Base-by-base conservation (phyloP, 2,888 invertebrate genomes). In the Pyrocoelia pectoralis region DNA sequence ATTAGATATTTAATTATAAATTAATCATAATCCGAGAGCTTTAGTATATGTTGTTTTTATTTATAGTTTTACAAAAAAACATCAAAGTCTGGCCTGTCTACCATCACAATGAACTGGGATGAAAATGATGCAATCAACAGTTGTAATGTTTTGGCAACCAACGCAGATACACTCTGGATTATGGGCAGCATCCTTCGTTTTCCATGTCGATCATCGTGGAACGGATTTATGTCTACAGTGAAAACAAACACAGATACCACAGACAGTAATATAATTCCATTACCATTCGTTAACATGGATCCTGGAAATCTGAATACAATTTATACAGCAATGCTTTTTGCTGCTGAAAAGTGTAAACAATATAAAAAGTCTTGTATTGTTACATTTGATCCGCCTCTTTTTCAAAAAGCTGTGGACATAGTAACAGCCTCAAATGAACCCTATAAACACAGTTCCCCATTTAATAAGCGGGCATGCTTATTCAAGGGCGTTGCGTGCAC, bases 341-440 rank as follows among this genome's bases (percentile, higher is more conserved):
- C 51, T 29, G 51, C 29, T 8, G 13, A 24, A 28, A 51, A 51
- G 4, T 51, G 51, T 13, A 28, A 24, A 9, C n/a, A 18, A 13
- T 51, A 28, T 29, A 14, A n/a, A 8, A 51, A 48, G n/a, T 4
- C 18, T 10, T 48, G 48, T 17, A 48, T 48, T 15, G 17, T 43
- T n/a, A 51, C 51, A 6, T 51, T 51, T 51, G 51, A 51, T 51
- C n/a, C 19, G 12, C 29, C 51, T 1, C 51, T 51, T 14, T 51
- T 51, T 51, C 10, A 29, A 24, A 49, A 28, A 29, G 51, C 51
- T 29, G 51, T 51, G n/a, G 51, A 51, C 19, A 51, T 51, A 13
- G 51, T 51, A 12, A 13, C 3, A 51, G 28, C 51, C 1, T 28
- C 51, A 4, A 51, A 8, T 49, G 3, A 15, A 49, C 10, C 1